These are phyloP conservation scores for Hyperopisus bebe DNA, from an alignment of 2,113 vertebrate species.

Conservation along the genomic window DNA sequence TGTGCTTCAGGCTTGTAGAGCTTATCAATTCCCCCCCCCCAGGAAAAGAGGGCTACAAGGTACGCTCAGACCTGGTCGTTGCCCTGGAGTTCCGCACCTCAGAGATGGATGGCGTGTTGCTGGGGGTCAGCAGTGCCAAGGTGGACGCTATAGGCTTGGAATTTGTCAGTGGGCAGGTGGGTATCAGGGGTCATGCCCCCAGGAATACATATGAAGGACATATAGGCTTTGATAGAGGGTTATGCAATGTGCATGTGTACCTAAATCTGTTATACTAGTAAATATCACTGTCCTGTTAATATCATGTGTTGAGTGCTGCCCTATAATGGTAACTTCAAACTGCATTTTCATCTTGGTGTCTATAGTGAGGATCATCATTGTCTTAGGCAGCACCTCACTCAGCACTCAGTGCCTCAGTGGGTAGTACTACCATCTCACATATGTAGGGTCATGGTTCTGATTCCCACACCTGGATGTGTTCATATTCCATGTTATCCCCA, in stretches of 20 bases:
- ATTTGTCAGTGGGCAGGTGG: conserved; percentile 82
- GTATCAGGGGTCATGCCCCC: conserved; percentile 14
- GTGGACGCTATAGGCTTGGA: conserved; percentile 89
- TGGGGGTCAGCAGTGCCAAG: conserved; percentile 85
- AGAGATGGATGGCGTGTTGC: conserved; percentile 59
- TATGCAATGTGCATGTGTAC: neutral
- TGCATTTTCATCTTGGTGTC: neutral
- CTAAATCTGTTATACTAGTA: neutral
- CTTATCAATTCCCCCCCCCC: conserved; percentile 4
- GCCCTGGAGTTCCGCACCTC: conserved; percentile 78
- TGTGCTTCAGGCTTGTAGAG: neutral
- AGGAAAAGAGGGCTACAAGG: conserved; percentile 86
- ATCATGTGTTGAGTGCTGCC: neutral
- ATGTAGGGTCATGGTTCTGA: neutral
- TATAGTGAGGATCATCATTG: neutral
- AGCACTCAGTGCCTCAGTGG: neutral
- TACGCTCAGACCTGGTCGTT: conserved; percentile 76
- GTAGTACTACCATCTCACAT: neutral
- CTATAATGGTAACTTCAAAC: neutral
- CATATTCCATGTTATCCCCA: neutral
- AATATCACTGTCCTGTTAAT: neutral
- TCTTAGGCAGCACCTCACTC: neutral
- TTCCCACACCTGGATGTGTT: neutral
- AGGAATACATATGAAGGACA: neutral
- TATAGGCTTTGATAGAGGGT: neutral